These are phyloP conservation scores for Saccopteryx bilineata DNA, from an alignment of 2,113 vertebrate genomes.

Conservation along the genomic window DNA sequence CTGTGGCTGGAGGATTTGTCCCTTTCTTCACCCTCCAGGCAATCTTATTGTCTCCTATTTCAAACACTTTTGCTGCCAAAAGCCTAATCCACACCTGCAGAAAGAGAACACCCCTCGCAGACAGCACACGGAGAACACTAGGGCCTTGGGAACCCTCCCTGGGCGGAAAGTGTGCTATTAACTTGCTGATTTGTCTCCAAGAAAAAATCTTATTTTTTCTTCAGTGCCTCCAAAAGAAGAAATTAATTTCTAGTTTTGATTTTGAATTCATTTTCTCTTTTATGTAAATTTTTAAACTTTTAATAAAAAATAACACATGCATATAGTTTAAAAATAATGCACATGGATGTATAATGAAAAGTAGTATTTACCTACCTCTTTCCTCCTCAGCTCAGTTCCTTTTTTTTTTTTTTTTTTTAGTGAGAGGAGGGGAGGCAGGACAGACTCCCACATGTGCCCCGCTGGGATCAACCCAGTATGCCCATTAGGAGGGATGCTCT, in stretches of 20 bases:
- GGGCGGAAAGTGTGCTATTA: background rate
- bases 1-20: background rate
- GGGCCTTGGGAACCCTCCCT: background rate
- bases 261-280: constrained; percentile 66
- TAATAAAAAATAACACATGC: constrained; percentile 29
- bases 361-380: background rate
- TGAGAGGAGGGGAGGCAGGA: no score
- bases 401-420: no score
- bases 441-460: no score
- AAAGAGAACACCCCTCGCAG: background rate
- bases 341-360: constrained; percentile 6
- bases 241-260: constrained; percentile 70
- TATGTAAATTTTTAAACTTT: constrained; percentile 39
- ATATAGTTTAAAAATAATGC: constrained; percentile 28
- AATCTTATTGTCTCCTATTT: constrained; percentile 35
- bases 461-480: no score
- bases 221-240: constrained; percentile 53
- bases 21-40: constrained; percentile 14
- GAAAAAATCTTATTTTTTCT: constrained; percentile 56
- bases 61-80: constrained; percentile 8
- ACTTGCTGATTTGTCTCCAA: background rate
- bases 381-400: background rate
- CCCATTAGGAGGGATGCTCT: no score
- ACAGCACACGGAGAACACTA: fast-evolving
- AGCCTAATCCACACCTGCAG: background rate